Conservation (phyloP, 2,113 vertebrate species). For the Copsychus sechellarum region DNA sequence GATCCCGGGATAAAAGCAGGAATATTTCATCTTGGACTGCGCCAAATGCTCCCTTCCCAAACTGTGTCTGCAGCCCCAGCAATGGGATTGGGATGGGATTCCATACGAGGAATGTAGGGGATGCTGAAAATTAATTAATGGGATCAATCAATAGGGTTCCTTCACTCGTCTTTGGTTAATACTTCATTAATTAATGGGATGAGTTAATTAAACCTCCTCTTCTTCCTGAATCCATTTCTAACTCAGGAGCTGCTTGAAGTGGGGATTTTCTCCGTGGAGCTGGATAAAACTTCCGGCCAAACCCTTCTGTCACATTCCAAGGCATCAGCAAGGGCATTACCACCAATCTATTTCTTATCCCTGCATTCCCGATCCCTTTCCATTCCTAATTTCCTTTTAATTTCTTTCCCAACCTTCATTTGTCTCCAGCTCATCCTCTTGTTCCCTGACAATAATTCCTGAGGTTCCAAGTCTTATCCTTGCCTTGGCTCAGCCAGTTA, state of each 20-base stretch:
- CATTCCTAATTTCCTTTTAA: not conserved
- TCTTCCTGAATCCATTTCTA: not conserved
- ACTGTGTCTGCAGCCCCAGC: not conserved
- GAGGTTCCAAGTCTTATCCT: not conserved
- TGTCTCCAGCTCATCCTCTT: not conserved
- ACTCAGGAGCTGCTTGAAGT: not conserved
- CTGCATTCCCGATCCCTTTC: not conserved
- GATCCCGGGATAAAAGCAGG: not conserved
- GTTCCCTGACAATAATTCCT: not conserved
- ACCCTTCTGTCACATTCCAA: not conserved
- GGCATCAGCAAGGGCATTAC: not conserved
- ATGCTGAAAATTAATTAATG: not conserved
- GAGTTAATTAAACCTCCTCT: not conserved
- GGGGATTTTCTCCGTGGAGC: not conserved
- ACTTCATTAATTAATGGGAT: not conserved
- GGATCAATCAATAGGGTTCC: not conserved
- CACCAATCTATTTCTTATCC: not conserved
- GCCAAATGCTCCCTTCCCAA: not conserved
- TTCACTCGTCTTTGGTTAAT: not conserved
- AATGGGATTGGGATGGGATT: not conserved
- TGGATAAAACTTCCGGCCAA: not conserved
- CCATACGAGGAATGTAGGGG: rapidly evolving
- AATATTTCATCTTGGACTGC: rapidly evolving
- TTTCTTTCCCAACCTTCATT: not conserved
- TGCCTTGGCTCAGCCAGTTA: not conserved